A percentile compares a stretch with the other conserved stretches of the same genome.
Evolutionary conservation across 2,888 invertebrate genomes (phyloP).

Genomic region (Coenonympha arcania): DNA sequence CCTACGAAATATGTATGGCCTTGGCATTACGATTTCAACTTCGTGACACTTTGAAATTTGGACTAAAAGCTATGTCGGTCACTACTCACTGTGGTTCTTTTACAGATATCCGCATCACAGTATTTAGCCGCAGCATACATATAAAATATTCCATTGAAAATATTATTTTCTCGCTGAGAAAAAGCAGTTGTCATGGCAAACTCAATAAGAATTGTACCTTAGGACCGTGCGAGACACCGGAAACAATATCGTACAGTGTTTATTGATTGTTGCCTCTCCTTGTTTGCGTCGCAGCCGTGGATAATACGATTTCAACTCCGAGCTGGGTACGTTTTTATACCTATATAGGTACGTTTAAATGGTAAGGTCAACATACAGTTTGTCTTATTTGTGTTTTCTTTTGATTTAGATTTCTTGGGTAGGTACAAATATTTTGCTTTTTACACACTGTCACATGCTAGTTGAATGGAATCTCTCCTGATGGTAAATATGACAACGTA

Average conservation of each 20-base stretch:
- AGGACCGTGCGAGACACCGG: slow-evolving; percentile 28
- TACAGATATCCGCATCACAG: too few species aligned
- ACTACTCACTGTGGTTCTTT: too few species aligned
- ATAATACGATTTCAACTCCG: neutral
- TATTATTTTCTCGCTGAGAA: neutral
- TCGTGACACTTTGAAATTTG: too few species aligned
- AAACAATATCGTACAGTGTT: slow-evolving; percentile 33
- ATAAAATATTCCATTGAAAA: neutral
- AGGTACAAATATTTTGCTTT: too few species aligned
- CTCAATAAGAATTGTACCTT: slow-evolving; percentile 33
- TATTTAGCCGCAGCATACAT: too few species aligned
- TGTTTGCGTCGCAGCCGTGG: slow-evolving; percentile 4
- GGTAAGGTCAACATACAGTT: neutral
- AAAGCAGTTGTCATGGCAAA: slow-evolving; percentile 16
- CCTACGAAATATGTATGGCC: too few species aligned
- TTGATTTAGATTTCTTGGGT: too few species aligned
- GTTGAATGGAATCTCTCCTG: too few species aligned
- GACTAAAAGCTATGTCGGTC: too few species aligned
- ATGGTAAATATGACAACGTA: too few species aligned
- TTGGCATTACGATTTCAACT: too few species aligned
- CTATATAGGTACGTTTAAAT: neutral
- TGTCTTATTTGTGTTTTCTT: neutral
- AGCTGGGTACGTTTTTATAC: neutral
- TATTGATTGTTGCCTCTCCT: slow-evolving; percentile 31
- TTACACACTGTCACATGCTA: too few species aligned